Evolutionary conservation across 2,888 invertebrate genomes (phyloP).

Genomic region (Temnothorax unifasciatus): DNA sequence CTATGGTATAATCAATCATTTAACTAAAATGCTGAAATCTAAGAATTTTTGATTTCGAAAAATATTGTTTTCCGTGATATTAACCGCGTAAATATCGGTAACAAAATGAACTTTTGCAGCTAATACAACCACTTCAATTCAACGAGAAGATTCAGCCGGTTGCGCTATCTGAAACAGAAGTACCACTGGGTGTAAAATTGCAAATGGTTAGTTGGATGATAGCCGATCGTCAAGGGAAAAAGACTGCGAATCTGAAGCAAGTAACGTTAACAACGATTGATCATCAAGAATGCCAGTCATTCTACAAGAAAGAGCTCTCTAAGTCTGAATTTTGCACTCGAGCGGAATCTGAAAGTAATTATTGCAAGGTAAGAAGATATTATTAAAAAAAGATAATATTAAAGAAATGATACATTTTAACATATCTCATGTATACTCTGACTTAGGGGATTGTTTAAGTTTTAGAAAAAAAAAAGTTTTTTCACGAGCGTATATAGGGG

Average conservation of each 20-base stretch:
- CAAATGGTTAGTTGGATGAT: constrained; percentile 33
- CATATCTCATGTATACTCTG: background rate
- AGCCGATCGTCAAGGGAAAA: background rate
- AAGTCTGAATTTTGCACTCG: constrained; percentile 25
- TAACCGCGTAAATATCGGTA: background rate
- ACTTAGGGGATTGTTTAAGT: background rate
- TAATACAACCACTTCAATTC: background rate
- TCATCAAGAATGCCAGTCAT: constrained; percentile 1
- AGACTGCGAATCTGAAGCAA: constrained; percentile 11
- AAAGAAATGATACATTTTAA: background rate
- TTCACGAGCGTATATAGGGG: background rate
- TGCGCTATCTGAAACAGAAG: background rate
- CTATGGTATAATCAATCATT: background rate
- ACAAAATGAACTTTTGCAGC: background rate
- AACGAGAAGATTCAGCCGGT: background rate
- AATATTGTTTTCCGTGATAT: background rate
- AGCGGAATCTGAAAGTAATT: background rate
- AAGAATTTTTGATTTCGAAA: background rate
- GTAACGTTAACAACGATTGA: constrained; percentile 1
- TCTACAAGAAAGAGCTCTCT: constrained; percentile 5
- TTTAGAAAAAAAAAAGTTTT: background rate
- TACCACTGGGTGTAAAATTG: background rate
- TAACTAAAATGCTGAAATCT: background rate
- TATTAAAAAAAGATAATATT: background rate
- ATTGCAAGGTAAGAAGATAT: constrained; percentile 35